Evolutionary conservation across 2,113 vertebrate species (phyloP).

Genomic region (Nesogale talazaci): DNA sequence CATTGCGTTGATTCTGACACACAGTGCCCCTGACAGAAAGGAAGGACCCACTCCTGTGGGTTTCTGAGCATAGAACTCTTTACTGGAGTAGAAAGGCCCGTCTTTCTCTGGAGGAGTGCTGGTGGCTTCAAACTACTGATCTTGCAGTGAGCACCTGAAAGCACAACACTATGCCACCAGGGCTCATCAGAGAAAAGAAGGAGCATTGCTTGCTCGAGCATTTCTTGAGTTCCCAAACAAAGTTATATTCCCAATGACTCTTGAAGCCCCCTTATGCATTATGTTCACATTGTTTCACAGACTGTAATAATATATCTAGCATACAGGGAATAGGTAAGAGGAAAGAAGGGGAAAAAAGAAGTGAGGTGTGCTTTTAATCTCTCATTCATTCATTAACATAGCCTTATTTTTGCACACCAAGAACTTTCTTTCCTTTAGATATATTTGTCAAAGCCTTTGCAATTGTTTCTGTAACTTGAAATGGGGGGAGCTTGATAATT

Average conservation of each 20-base stretch:
- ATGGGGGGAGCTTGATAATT: not conserved
- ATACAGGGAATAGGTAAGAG: not conserved
- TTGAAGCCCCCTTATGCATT: not conserved
- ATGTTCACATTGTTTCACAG: not conserved
- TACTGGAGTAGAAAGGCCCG: too few relatives aligned
- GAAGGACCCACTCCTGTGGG: too few relatives aligned
- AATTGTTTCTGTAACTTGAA: not conserved
- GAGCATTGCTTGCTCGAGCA: not conserved
- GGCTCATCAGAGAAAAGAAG: too few relatives aligned
- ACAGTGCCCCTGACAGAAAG: too few relatives aligned
- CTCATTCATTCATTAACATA: not conserved
- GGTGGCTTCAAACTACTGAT: too few relatives aligned
- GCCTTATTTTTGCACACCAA: not conserved
- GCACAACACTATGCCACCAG: too few relatives aligned
- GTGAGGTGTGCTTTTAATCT: not conserved
- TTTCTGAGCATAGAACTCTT: too few relatives aligned
- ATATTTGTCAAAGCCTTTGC: not conserved
- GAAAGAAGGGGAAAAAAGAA: not conserved
- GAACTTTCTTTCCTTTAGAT: conserved; percentile 2
- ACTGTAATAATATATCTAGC: not conserved
- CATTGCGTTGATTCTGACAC: too few relatives aligned
- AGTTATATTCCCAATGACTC: not conserved
- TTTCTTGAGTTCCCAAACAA: not conserved
- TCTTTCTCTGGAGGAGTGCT: too few relatives aligned
- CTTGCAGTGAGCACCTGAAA: too few relatives aligned